Percentiles rank a stretch among this genome's conserved stretches.
Conservation (phyloP, 2,888 invertebrate genomes). For the Gortyna flavago region DNA sequence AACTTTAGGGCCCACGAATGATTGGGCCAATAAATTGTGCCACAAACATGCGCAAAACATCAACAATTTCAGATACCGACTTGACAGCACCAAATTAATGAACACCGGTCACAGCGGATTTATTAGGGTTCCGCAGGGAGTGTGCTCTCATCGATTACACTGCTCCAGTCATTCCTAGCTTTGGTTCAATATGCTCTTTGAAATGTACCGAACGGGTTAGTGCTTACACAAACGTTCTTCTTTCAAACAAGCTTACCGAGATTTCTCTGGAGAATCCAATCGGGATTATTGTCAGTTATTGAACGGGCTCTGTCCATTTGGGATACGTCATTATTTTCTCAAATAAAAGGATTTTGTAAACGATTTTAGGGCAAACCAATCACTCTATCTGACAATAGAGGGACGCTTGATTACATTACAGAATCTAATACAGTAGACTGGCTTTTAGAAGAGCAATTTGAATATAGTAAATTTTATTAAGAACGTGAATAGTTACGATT, state of each 20-base stretch:
- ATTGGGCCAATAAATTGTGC: constrained; percentile 84
- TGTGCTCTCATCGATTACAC: constrained; percentile 74
- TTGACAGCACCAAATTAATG: constrained; percentile 86
- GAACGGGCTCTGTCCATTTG: constrained; percentile 33
- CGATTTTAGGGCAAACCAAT: constrained; percentile 30
- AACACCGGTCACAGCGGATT: constrained; percentile 84
- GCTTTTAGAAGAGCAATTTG: constrained; percentile 39
- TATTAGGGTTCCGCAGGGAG: constrained; percentile 80
- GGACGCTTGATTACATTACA: constrained; percentile 35
- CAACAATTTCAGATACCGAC: constrained; percentile 87
- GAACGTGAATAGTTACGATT: constrained; percentile 55
- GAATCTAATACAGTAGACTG: constrained; percentile 26
- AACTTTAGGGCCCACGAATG: constrained; percentile 79
- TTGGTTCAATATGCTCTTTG: constrained; percentile 67
- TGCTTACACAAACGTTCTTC: constrained; percentile 56
- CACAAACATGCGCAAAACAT: constrained; percentile 86
- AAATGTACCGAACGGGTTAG: constrained; percentile 61
- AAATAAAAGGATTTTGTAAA: constrained; percentile 37
- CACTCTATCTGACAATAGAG: constrained; percentile 30
- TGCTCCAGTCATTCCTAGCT: constrained; percentile 66
- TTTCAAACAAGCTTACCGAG: constrained; percentile 53
- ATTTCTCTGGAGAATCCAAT: constrained; percentile 59
- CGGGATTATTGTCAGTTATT: constrained; percentile 55
- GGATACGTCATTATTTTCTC: constrained; percentile 46
- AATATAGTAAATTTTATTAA: constrained; percentile 51